Evolutionary conservation across 37 sponge, comb jelly and placozoan genomes (phyloP), one percentile per base, ranked within the genome.

Genomic region (Ianthella basta): DNA sequence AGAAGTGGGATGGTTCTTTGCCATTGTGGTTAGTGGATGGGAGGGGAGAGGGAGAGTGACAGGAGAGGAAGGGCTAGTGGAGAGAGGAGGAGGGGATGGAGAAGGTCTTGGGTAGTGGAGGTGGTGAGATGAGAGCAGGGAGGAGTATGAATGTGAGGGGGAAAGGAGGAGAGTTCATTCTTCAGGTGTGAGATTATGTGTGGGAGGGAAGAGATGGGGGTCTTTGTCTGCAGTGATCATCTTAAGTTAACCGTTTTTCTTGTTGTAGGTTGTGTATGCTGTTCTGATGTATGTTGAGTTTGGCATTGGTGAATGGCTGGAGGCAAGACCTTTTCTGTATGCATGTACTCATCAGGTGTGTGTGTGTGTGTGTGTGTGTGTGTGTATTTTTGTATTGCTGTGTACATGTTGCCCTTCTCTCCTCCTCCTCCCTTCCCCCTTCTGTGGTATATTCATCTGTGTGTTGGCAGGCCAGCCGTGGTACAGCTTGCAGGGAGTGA

Each of bases 251-350:
- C n/a, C n/a, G n/a, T 63, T 38, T 23, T 53, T 16, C 65, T 79
- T 33, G 23, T 18, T 39, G 36, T 64, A 94, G 92, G 84, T 89
- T 21, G 25, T 80, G 54, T 94, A 88, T 78, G 60, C 57, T 0
- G 63, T 81, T 21, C 77, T 94, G 67, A 94, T 94, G 95, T 94
- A 94, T 41, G 32, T 91, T 56, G 95, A 94, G 53, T 94, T 94
- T 89, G 95, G 95, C 25, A 86, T 91, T 70, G 92, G 92, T 34
- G 88, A 91, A 5, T 81, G 82, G 89, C 56, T 94, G 79, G 92
- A 91, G 2, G 19, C 83, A 55, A 67, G 85, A 25, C 90, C 90
- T 15, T 57, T 91, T 24, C 55, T 91, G 23, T 89, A 94, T 75
- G 91, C 85, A 15, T 21, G 91, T 0, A 77, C 87, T 38, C 95